These are phyloP conservation scores for Ranitomeya variabilis DNA, from an alignment of 2,113 vertebrate genomes.

Conservation along the genomic window DNA sequence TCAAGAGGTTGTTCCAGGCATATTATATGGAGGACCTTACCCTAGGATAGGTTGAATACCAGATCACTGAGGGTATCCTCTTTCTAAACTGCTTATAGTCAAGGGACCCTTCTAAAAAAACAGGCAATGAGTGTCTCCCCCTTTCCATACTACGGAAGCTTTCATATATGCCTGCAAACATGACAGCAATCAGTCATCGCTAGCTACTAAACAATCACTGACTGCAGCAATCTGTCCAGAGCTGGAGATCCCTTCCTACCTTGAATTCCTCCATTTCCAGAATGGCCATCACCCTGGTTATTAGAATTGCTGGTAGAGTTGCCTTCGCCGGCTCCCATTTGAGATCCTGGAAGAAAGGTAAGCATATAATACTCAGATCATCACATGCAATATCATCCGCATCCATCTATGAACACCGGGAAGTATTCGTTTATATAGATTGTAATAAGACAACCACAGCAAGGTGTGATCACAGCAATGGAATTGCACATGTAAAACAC, in stretches of 20 bases:
- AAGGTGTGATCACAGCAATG: no score
- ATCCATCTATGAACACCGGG: no score
- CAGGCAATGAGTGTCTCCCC: not conserved
- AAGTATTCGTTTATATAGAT: no score
- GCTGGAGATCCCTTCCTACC: slow-evolving; percentile 56
- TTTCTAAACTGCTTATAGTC: not conserved
- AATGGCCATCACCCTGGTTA: slow-evolving; percentile 62
- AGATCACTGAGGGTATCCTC: not conserved
- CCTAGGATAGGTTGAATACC: not conserved
- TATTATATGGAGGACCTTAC: no score
- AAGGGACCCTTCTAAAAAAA: no score
- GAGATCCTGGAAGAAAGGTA: slow-evolving; percentile 60
- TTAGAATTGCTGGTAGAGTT: slow-evolving; percentile 62
- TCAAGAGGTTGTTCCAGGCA: not conserved
- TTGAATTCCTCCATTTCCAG: slow-evolving; percentile 66
- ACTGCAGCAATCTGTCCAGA: not conserved
- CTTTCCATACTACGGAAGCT: not conserved
- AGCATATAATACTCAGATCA: not conserved
- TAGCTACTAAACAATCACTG: not conserved
- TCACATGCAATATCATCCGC: not conserved
- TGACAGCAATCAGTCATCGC: not conserved
- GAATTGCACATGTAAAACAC: not conserved
- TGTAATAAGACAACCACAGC: no score
- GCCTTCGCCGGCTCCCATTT: slow-evolving; percentile 64
- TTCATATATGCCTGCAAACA: not conserved